phyloP scores from a whole-genome alignment of 1,140 invertebrate species.

The Eueides isabella region DNA sequence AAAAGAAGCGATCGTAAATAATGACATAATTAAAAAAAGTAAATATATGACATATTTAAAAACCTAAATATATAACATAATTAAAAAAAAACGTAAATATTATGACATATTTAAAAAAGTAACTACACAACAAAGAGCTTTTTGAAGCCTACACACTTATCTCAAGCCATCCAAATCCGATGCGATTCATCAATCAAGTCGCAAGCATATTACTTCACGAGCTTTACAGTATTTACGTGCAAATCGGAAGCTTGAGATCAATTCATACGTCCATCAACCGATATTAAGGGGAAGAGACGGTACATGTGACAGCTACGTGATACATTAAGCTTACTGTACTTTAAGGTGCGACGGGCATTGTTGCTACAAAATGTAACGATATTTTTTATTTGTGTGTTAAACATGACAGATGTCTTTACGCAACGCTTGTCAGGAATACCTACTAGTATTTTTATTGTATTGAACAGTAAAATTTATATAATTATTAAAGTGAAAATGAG shows the following conservation, averaged over 20 bases:
- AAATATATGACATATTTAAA: too few relatives aligned
- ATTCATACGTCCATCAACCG: slow-evolving; percentile 60
- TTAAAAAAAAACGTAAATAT: too few relatives aligned
- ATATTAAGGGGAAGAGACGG: background rate
- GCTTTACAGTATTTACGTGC: background rate
- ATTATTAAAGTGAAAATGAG: too few relatives aligned
- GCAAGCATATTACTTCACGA: background rate
- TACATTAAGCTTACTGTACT: background rate
- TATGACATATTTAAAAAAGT: too few relatives aligned
- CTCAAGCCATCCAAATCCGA: too few relatives aligned
- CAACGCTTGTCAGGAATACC: background rate
- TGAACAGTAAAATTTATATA: too few relatives aligned
- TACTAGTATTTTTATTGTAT: too few relatives aligned
- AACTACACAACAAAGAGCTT: too few relatives aligned
- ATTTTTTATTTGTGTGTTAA: background rate
- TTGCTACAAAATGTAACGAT: background rate
- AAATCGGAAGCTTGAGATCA: slow-evolving; percentile 32
- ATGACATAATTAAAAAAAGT: too few relatives aligned
- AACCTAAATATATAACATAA: too few relatives aligned
- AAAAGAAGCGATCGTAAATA: too few relatives aligned
- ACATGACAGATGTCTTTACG: background rate
- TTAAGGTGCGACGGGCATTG: background rate
- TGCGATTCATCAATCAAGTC: background rate
- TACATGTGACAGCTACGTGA: background rate
- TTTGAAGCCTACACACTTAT: background rate